Evolutionary conservation across 2,113 vertebrate species (phyloP), one percentile per base, ranked within the genome.

Genomic region (Rostratula benghalensis): DNA sequence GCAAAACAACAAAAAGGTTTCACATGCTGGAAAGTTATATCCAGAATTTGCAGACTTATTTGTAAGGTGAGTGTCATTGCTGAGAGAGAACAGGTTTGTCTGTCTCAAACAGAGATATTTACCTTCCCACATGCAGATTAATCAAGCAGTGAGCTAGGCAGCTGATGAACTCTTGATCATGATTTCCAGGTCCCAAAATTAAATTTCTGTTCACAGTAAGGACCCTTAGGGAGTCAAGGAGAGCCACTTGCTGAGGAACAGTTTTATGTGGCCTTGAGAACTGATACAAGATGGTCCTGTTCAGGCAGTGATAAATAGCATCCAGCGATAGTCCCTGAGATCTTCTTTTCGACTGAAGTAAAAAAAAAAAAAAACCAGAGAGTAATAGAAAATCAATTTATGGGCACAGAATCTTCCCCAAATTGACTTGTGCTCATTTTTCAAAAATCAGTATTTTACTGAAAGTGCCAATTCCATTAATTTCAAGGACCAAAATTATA

Each of bases 261-360:
- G 99, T 99, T 98, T 99, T 99, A 97, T 99, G 99, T 0, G 99
- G 98, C 74, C 99, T 98, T 27, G 99, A 99, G 91, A 99, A 99
- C 97, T 99, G 99, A 95, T 99, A 99, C n/a, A 99, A 98, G 93
- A 99, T 99, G 39, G 99, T 99, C 86, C 99, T 98, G 93, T 99
- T 99, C 97, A 99, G 98, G 96, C 99, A 99, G 98, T 99, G 99
- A 96, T 99, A 99, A 93, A 99, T 98, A 3, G 99, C 97, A 96
- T 99, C 99, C 93, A 99, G 98, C 0, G 99, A 99, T 37, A 99
- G 96, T 13, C 99, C 99, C 97, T 99, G 99, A 43, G 99, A 99
- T 87, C 99, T 98, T 89, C 99, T 97, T 98, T 99, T 99, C 13
- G 99, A 99, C 99, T 99, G 82, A 97, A 91, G 28, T 2, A 46